A percentile compares a stretch with the other conserved stretches of the same genome.
These are phyloP conservation scores for Craseonycteris thonglongyai DNA, from an alignment of 2,113 vertebrate species.

Conservation along the genomic window DNA sequence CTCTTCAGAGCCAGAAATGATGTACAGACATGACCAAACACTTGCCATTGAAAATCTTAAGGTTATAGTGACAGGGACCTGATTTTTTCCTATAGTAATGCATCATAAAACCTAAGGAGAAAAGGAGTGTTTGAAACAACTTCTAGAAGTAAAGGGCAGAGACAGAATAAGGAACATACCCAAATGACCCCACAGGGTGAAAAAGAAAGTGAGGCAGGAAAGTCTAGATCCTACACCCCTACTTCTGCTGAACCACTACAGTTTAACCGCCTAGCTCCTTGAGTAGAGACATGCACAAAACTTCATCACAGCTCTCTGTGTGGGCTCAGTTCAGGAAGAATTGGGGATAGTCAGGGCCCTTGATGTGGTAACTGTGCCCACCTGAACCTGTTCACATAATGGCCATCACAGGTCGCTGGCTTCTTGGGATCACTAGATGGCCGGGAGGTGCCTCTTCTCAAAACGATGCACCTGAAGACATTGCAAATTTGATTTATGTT, in stretches of 20 bases:
- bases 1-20: background rate
- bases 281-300: background rate
- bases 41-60: background rate
- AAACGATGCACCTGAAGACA: background rate
- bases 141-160: background rate
- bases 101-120: background rate
- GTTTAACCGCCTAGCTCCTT: background rate
- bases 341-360: background rate
- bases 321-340: background rate
- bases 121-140: background rate
- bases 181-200: background rate
- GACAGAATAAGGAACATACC: background rate
- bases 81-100: background rate
- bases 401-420: too few species aligned
- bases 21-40: background rate
- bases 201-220: background rate
- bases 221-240: background rate
- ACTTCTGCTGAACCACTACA: background rate
- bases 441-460: background rate
- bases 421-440: background rate
- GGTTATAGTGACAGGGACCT: background rate
- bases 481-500: background rate
- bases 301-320: background rate
- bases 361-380: background rate
- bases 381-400: background rate